These are phyloP conservation scores for Halocaridina rubra DNA, from an alignment of 2,888 invertebrate species.

Conservation along the genomic window DNA sequence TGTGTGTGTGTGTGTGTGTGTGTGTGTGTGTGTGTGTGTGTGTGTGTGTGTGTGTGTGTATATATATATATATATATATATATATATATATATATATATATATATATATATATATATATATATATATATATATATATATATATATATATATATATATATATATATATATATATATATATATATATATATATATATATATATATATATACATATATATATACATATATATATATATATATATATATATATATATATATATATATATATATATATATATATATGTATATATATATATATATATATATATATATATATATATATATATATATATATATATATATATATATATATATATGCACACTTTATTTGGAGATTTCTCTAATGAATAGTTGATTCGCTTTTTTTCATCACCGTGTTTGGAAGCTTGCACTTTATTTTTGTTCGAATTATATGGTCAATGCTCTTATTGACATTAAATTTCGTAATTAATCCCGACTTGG, in stretches of 20 bases:
- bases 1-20: neutral
- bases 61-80: neutral
- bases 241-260: neutral
- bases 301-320: neutral
- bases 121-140: neutral
- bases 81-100: neutral
- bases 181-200: neutral
- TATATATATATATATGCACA: neutral
- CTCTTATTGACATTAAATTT: neutral
- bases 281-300: neutral
- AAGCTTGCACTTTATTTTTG: neutral
- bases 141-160: neutral
- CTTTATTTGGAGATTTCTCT: neutral
- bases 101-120: neutral
- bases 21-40: neutral
- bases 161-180: neutral
- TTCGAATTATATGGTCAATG: no score
- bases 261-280: neutral
- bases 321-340: slow-evolving; percentile 8
- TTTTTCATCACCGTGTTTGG: neutral
- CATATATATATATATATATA: slow-evolving; percentile 8
- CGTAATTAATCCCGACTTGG: neutral
- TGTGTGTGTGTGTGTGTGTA: neutral
- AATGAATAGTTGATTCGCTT: neutral
- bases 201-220: neutral